These are phyloP conservation scores for Diarsia rubi DNA, from an alignment of 2,888 invertebrate species.

Conservation along the genomic window DNA sequence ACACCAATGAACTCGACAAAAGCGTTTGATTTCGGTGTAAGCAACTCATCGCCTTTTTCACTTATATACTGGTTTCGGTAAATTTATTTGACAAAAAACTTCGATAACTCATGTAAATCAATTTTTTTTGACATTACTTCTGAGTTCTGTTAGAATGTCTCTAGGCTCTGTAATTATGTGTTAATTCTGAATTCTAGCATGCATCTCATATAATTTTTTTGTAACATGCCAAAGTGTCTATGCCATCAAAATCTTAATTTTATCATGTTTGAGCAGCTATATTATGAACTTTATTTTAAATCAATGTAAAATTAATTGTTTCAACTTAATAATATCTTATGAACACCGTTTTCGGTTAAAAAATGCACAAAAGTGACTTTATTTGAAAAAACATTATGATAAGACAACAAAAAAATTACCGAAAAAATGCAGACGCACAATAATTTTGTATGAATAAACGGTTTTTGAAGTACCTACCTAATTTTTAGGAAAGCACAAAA, in stretches of 20 bases:
- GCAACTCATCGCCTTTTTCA: background rate
- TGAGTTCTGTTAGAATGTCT: background rate
- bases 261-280: background rate
- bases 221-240: conserved; percentile 29
- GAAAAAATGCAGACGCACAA: background rate
- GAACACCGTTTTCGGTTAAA: background rate
- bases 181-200: background rate
- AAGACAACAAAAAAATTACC: background rate
- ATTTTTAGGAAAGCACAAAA: background rate
- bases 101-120: too few species aligned
- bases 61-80: too few species aligned
- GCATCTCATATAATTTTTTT: background rate
- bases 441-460: background rate
- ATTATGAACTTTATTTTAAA: background rate
- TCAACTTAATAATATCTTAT: background rate
- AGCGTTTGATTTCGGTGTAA: background rate
- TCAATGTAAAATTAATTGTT: background rate
- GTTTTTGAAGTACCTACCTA: background rate
- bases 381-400: background rate
- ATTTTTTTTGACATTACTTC: too few species aligned
- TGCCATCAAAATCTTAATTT: conserved; percentile 3
- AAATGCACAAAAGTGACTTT: background rate
- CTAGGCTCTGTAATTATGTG: background rate
- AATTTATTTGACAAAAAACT: background rate
- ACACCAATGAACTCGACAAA: background rate